These are phyloP conservation scores for Aphodius granarius DNA, from an alignment of 2,888 invertebrate species.

Conservation along the genomic window DNA sequence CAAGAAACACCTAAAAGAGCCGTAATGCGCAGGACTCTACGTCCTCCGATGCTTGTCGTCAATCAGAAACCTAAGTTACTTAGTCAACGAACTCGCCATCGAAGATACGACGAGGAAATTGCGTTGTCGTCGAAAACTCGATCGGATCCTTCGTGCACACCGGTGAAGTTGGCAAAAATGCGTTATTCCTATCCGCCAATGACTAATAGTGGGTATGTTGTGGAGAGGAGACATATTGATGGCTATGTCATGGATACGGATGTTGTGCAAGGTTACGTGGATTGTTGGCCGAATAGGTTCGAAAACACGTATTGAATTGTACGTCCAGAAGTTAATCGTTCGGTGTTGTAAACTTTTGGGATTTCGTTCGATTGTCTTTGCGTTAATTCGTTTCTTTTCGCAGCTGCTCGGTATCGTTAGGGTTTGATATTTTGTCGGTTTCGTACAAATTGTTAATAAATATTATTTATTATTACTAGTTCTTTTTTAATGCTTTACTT, in stretches of 20 bases:
- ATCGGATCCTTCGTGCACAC: constrained; percentile 17
- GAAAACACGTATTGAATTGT: neutral
- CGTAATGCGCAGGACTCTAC: neutral
- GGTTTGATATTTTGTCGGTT: neutral
- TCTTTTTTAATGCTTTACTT: neutral
- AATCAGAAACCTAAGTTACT: constrained; percentile 3
- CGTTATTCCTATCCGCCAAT: neutral
- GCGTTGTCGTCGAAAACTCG: constrained; percentile 17
- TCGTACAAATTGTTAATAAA: neutral
- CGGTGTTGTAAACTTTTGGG: neutral
- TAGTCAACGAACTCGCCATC: constrained; percentile 17
- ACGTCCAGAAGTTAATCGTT: neutral
- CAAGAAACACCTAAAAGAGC: neutral
- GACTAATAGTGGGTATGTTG: neutral
- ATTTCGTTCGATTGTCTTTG: neutral
- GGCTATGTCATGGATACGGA: neutral
- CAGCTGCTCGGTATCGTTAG: neutral
- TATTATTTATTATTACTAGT: neutral
- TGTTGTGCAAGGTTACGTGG: neutral
- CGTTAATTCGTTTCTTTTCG: neutral
- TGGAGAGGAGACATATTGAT: neutral
- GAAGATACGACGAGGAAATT: constrained; percentile 1
- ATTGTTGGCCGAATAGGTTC: constrained; percentile 3
- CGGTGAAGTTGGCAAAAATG: neutral
- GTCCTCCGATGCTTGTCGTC: neutral